phyloP scores from a whole-genome alignment of 2,888 invertebrate species.

The Tenthredo notha region DNA sequence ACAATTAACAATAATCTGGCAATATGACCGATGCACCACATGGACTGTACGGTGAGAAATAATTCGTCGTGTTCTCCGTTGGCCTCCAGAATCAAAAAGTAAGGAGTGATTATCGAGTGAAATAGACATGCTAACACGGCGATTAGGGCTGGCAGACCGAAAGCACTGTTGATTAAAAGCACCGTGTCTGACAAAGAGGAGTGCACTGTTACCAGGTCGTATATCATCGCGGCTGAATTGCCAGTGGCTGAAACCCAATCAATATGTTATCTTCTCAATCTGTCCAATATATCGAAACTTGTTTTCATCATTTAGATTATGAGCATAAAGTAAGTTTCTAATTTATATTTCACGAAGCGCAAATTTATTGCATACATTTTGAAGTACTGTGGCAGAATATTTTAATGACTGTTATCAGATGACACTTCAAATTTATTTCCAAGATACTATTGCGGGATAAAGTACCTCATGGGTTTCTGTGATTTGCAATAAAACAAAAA shows the following conservation, averaged over 20 bases:
- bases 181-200: slow-evolving; percentile 81
- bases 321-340: background rate
- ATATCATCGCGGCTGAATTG: slow-evolving; percentile 74
- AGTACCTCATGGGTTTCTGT: background rate
- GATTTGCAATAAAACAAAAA: background rate
- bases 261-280: slow-evolving; percentile 55
- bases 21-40: slow-evolving; percentile 82
- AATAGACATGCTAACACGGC: slow-evolving; percentile 81
- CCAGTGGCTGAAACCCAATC: slow-evolving; percentile 53
- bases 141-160: slow-evolving; percentile 80
- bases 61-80: slow-evolving; percentile 78
- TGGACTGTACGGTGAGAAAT: slow-evolving; percentile 80
- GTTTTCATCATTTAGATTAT: background rate
- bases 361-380: background rate
- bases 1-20: slow-evolving; percentile 81
- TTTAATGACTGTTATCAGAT: background rate
- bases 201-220: slow-evolving; percentile 80
- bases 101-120: slow-evolving; percentile 83
- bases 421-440: background rate
- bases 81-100: slow-evolving; percentile 82
- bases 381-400: too few species aligned
- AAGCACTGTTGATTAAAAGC: slow-evolving; percentile 79
- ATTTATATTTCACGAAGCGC: background rate
- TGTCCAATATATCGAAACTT: background rate
- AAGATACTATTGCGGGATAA: background rate